phyloP scores from a whole-genome alignment of 2,888 invertebrate genomes.

The Perithous albicinctus region DNA sequence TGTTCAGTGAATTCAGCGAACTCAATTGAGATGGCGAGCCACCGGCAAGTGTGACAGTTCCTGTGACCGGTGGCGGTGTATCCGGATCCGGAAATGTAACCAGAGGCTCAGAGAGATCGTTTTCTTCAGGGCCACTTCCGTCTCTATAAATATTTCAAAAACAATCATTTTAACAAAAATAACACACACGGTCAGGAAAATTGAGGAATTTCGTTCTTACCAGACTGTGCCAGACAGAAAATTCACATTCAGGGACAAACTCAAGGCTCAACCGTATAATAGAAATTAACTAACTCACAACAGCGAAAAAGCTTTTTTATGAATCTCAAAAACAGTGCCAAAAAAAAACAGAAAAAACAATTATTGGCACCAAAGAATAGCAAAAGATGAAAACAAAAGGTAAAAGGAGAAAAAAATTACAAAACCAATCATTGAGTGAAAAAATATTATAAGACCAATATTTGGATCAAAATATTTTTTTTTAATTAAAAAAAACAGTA shows the following conservation, averaged over 20 bases:
- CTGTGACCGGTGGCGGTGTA: constrained; percentile 87
- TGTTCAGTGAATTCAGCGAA: constrained; percentile 81
- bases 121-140: constrained; percentile 77
- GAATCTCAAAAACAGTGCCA: no score
- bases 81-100: constrained; percentile 94
- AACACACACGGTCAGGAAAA: constrained; percentile 7
- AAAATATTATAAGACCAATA: no score
- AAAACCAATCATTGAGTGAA: no score
- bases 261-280: constrained; percentile 6
- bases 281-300: background rate
- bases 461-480: no score
- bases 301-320: background rate
- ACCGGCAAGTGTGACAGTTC: constrained; percentile 83
- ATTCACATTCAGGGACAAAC: constrained; percentile 16
- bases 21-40: constrained; percentile 84
- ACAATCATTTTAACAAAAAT: background rate
- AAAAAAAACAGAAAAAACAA: no score
- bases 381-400: no score
- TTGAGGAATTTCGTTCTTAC: background rate
- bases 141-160: constrained; percentile 74
- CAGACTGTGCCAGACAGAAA: constrained; percentile 16
- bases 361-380: no score
- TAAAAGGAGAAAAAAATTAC: no score
- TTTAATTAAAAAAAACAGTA: no score
- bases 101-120: constrained; percentile 87